Evolutionary conservation across 2,888 invertebrate species (phyloP).

Genomic region (Platycheirus rosarum): DNA sequence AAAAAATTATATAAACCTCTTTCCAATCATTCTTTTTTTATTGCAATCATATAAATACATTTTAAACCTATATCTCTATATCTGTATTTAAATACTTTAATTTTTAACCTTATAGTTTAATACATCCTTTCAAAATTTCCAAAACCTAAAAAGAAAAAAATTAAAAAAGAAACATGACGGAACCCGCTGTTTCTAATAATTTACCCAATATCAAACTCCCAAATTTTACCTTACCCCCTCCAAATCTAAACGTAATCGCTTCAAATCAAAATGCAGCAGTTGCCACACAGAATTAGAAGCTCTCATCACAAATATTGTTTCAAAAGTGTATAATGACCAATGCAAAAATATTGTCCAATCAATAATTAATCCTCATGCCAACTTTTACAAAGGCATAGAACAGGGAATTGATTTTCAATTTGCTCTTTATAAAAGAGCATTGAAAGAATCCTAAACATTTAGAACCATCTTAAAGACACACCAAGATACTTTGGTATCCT

Average conservation of each 20-base stretch:
- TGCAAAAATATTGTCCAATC: not conserved
- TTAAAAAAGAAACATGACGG: no score
- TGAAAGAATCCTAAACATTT: not conserved
- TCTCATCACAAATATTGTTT: not conserved
- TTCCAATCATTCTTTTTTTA: no score
- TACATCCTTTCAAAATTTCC: no score
- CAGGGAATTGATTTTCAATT: not conserved
- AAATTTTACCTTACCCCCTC: no score
- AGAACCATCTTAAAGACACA: not conserved
- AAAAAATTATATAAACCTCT: no score
- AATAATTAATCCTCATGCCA: not conserved
- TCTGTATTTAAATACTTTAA: no score
- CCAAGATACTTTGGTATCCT: not conserved
- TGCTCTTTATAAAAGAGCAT: not conserved
- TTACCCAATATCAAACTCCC: not conserved
- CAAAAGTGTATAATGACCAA: no score
- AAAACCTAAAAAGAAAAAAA: not conserved
- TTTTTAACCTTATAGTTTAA: no score
- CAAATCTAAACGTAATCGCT: not conserved
- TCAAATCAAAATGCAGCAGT: conserved; percentile 2
- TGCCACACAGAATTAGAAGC: conserved; percentile 5
- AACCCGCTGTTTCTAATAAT: no score
- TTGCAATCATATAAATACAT: no score
- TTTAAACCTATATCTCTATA: no score
- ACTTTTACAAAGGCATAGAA: no score